phyloP scores from a whole-genome alignment of 1,140 invertebrate species.

The Hetaerina americana region DNA sequence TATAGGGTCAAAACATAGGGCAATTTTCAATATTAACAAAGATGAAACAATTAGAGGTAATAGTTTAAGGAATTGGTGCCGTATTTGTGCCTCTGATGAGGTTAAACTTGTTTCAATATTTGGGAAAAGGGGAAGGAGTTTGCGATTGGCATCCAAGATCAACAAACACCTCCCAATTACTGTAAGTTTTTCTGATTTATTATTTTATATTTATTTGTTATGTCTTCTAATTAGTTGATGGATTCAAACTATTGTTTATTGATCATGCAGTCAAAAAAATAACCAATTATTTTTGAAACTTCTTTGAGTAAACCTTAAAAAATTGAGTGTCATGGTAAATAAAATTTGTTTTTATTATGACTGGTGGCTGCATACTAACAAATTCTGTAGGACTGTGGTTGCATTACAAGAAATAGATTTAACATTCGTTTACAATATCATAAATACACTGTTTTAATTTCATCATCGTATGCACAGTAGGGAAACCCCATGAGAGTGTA shows the following conservation, averaged over 20 bases:
- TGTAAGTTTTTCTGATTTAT: neutral
- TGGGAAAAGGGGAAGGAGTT: neutral
- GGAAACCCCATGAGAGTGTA: too few relatives aligned
- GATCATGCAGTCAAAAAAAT: neutral
- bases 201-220: neutral
- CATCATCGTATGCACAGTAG: too few relatives aligned
- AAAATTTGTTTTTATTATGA: neutral
- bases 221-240: neutral
- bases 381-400: too few relatives aligned
- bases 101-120: neutral
- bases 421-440: too few relatives aligned
- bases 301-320: neutral
- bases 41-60: neutral
- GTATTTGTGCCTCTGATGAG: neutral
- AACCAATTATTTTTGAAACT: neutral
- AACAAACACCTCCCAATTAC: neutral
- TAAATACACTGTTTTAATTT: too few relatives aligned
- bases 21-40: neutral
- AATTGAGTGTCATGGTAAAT: neutral
- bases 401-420: too few relatives aligned
- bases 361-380: too few relatives aligned
- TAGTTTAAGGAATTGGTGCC: neutral
- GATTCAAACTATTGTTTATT: neutral
- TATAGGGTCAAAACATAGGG: neutral
- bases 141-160: neutral